Base-by-base conservation (phyloP, 2,888 invertebrate genomes). In the Tubulanus polymorphus region DNA sequence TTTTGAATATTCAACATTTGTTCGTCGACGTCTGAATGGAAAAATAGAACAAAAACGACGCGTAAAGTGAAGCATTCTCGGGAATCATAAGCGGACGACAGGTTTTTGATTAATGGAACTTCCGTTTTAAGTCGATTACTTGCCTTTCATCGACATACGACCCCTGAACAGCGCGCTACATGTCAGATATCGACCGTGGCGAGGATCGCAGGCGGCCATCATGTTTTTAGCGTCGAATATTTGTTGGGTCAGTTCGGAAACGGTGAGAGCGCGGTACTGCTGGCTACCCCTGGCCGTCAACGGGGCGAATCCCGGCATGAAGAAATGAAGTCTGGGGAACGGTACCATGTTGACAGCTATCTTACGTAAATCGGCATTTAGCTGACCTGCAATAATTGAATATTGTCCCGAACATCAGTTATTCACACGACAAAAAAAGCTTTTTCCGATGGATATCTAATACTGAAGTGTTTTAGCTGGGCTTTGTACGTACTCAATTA, bases 1-100 rank as follows among this genome's bases (percentile, higher is more conserved):
- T 91, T 92, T 78, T 93, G 93, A 71, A 93, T 89, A 81, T 90
- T 91, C 65, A 93, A 85, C 93, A 94, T 94, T 79, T 89, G 88
- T 57, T 88, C 88, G 68, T 89, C 88, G 12, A 90, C 90, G 75
- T 92, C 91, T 73, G 92, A 53, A 89, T 88, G 23, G 23, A 41
- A 5, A 15, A 8, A 20, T 15, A 23, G 15, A 3, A 15, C 15
- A 41, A 41, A n/a, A 32, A 32, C 10, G 35, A 12, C 10, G 10
- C 35, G 10, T 32, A 32, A 10, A 32, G 10, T 10, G 10, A n/a
- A 32, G 35, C n/a, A 32, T 12, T n/a, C 10, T 32, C n/a, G 35
- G 35, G 10, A 12, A 32, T n/a, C 10, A 12, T 32, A 12, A n/a
- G n/a, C n/a, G n/a, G n/a, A n/a, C n/a, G n/a, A n/a, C n/a, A n/a